Percentiles rank a stretch among this genome's conserved stretches.
Evolutionary conservation across 64 coral and sea anemone species (phyloP).

Genomic region (Pocillopora verrucosa): DNA sequence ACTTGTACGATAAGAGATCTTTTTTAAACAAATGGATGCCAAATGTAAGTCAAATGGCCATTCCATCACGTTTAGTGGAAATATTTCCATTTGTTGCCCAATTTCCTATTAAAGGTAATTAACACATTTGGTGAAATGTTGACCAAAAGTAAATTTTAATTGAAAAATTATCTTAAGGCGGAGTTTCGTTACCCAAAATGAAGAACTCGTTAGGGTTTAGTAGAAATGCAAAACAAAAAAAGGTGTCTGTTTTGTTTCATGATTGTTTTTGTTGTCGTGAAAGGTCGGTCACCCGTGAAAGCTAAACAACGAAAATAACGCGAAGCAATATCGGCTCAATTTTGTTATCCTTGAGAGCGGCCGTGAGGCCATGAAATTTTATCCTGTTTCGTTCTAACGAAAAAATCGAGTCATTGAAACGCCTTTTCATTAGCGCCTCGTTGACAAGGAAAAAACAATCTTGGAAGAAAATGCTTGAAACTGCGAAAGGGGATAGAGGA

Average conservation of each 20-base stretch:
- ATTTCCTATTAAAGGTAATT: constrained; percentile 18
- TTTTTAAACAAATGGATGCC: background rate
- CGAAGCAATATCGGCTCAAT: background rate
- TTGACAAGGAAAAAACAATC: no score
- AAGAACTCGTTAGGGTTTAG: no score
- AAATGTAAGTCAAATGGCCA: background rate
- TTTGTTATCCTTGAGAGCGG: background rate
- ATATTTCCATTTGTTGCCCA: background rate
- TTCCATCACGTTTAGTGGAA: constrained; percentile 13
- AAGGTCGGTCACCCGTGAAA: background rate
- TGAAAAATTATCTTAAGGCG: background rate
- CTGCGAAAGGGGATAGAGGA: no score
- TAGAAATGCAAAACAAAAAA: background rate
- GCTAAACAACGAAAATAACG: background rate
- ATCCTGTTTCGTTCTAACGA: background rate
- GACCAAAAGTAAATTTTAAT: background rate
- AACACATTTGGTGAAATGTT: background rate
- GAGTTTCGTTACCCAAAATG: no score
- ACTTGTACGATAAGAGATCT: background rate
- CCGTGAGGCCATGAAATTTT: background rate
- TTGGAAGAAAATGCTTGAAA: no score
- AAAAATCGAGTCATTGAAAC: background rate
- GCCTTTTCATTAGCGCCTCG: background rate
- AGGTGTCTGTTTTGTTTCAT: background rate
- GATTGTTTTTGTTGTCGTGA: background rate